A percentile compares a stretch with the other conserved stretches of the same genome.
Conservation (phyloP, 2,113 vertebrate genomes). For the Nothobranchius furzeri region DNA sequence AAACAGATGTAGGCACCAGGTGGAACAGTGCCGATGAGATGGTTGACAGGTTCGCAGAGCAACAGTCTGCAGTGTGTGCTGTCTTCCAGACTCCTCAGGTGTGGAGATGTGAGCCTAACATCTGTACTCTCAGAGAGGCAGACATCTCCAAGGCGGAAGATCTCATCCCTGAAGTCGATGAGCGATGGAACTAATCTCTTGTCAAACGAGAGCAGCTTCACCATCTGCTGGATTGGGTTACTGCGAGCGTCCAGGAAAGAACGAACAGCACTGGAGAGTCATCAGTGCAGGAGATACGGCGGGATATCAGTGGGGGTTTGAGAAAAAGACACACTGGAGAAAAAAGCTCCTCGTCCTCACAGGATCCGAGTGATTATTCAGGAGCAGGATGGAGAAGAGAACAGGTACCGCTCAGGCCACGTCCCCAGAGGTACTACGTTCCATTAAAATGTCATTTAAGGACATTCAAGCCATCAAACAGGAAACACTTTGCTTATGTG, state of each 20-base stretch:
- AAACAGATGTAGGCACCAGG: slow-evolving; percentile 13
- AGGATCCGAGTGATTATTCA: neutral
- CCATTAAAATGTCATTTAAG: neutral
- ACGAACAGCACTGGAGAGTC: neutral
- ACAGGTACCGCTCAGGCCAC: neutral
- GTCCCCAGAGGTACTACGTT: neutral
- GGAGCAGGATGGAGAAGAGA: neutral
- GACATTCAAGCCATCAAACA: neutral
- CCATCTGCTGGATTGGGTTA: slow-evolving; percentile 4
- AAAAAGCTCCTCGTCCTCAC: neutral
- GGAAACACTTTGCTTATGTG: neutral
- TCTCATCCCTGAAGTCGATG: slow-evolving; percentile 4
- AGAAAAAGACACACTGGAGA: neutral
- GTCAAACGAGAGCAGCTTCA: neutral
- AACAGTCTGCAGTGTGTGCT: slow-evolving; percentile 12
- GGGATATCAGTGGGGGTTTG: neutral
- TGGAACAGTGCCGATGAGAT: slow-evolving; percentile 9
- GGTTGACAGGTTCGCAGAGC: slow-evolving; percentile 9
- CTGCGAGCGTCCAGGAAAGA: neutral
- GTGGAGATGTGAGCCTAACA: neutral
- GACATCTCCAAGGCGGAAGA: slow-evolving; percentile 7
- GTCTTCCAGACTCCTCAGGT: neutral
- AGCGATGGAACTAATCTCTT: slow-evolving; percentile 5
- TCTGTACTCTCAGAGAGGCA: slow-evolving; percentile 4
- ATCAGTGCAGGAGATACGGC: neutral